These are phyloP conservation scores for Channallabes apus DNA, from an alignment of 2,797 vertebrate species.

Conservation along the genomic window DNA sequence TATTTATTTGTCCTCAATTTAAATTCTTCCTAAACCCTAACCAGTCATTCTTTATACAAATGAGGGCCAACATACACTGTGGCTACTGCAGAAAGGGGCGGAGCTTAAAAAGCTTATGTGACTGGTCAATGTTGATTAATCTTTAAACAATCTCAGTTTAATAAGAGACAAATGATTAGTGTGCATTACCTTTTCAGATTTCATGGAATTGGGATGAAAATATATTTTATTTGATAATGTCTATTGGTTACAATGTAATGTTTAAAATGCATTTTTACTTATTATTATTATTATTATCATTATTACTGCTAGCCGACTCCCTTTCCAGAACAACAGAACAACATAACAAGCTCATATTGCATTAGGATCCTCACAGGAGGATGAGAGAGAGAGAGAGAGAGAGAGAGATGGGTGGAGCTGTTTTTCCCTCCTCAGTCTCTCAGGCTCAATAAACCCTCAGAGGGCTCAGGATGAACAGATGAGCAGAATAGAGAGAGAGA, in stretches of 20 bases:
- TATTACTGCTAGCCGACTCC: not conserved
- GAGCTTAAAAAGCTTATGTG: not conserved
- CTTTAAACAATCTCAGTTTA: no score
- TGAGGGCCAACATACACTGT: not conserved
- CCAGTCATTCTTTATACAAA: not conserved
- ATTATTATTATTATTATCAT: not conserved
- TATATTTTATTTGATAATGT: not conserved
- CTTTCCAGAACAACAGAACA: not conserved
- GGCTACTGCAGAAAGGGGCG: not conserved
- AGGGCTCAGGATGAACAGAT: slow-evolving; percentile 10
- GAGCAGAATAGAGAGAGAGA: not conserved
- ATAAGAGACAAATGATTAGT: no score
- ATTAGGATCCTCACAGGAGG: not conserved
- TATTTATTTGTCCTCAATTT: not conserved
- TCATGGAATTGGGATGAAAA: not conserved
- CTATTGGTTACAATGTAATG: not conserved
- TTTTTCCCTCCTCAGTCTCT: slow-evolving; percentile 3
- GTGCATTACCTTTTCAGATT: not conserved
- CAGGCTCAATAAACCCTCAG: not conserved
- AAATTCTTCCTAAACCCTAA: not conserved
- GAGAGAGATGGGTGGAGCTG: slow-evolving; percentile 1
- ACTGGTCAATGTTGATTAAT: no score
- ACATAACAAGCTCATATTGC: not conserved
- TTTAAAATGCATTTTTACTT: no score
- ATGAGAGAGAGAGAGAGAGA: not conserved